Percentiles rank a stretch among this genome's conserved stretches.
These are phyloP conservation scores for Pollenia griseotomentosa DNA, from an alignment of 2,888 invertebrate genomes.

Conservation along the genomic window DNA sequence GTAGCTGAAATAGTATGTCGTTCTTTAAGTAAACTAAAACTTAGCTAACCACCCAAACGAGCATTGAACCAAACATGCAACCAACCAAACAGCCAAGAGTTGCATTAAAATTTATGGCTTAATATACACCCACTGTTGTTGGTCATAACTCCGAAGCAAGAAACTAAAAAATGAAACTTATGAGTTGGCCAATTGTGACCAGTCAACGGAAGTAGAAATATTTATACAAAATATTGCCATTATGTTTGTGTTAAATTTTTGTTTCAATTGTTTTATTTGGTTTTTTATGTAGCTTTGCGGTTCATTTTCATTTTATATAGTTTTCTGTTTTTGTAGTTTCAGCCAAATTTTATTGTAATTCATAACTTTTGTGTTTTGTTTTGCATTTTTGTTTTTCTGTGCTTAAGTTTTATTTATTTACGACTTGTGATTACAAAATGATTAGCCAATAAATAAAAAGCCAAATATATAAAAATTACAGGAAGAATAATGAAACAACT, in stretches of 20 bases:
- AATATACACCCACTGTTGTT: conserved; percentile 54
- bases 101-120: conserved; percentile 59
- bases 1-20: neutral
- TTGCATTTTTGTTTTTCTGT: neutral
- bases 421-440: conserved; percentile 45
- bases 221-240: conserved; percentile 59
- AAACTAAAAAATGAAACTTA: conserved; percentile 20
- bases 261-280: neutral
- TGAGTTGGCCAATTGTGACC: conserved; percentile 59
- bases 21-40: neutral
- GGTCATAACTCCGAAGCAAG: conserved; percentile 33
- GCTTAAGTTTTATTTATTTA: conserved; percentile 25
- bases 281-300: neutral
- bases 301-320: neutral
- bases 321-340: conserved; percentile 1
- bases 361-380: conserved; percentile 6
- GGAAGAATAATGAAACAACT: no score
- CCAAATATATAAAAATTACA: no score
- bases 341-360: conserved; percentile 45
- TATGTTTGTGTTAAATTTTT: conserved; percentile 45
- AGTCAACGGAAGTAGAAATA: conserved; percentile 52
- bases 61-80: neutral
- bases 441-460: conserved; percentile 24
- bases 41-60: neutral
- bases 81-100: conserved; percentile 25